Evolutionary conservation across 2,888 invertebrate genomes (phyloP), one percentile per base, ranked within the genome.

Genomic region (Acleris holmiana): DNA sequence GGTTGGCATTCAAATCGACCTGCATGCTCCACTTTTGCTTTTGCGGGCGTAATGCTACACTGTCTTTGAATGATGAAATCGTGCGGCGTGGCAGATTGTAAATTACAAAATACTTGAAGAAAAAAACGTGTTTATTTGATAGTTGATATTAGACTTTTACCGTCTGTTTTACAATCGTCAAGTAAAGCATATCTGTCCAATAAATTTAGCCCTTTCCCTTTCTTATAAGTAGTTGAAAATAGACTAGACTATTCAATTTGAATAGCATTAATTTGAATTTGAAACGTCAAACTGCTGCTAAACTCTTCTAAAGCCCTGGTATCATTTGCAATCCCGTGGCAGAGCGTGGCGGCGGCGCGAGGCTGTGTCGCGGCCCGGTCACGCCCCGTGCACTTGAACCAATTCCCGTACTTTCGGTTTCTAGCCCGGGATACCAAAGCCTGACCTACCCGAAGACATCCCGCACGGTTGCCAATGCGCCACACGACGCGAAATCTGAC

Each of bases 391-490:
- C 85, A 81, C 87, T 88, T 87, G 88, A 88, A 88, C 86, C 82
- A 84, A 83, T 83, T 83, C 75, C 77, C 77, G 77, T 77, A 87
- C 87, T 88, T 85, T 88, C 87, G 68, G 79, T 88, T 88, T 88
- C 75, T 75, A 75, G 76, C 76, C 79, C 82, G 82, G 82, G 82
- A 82, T 13, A 35, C 35, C 29, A 29, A 8, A 66, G 77, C 84
- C 81, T 86, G 86, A 87, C 86, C 86, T 87, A 86, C 86, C 86
- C 85, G 77, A 87, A 84, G 80, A 44, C 44, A 71, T 65, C 49
- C 50, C 8, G 29, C 29, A 29, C 23, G 50, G 50, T n/a, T n/a
- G 21, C 50, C n/a, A 8, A 50, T 50, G 18, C 18, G 47, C 47
- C 13, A 47, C 2, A 41, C 48, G 54, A 35, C 19, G 10, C 35